Conservation (phyloP, 1,140 invertebrate species). For the Gryllus bimaculatus region DNA sequence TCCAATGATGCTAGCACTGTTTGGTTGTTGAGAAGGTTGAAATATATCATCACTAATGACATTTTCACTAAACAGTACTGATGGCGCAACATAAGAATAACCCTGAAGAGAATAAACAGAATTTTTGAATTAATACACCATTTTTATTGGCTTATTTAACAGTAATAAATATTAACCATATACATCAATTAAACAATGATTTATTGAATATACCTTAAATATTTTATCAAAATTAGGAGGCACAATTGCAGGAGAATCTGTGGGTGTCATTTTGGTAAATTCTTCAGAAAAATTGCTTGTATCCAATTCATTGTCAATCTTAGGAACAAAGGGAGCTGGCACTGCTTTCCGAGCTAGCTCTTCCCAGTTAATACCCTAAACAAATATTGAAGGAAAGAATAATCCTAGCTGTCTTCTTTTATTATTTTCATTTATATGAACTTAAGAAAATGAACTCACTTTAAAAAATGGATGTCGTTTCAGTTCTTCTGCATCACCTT, state of each 20-base stretch:
- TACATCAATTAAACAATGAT: neutral
- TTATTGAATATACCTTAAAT: slow-evolving; percentile 57
- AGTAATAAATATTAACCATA: neutral
- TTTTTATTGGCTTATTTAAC: neutral
- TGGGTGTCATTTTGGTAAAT: slow-evolving; percentile 82
- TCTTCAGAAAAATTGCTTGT: slow-evolving; percentile 94
- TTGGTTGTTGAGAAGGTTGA: slow-evolving; percentile 36
- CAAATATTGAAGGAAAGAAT: slow-evolving; percentile 7
- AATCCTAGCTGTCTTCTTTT: neutral
- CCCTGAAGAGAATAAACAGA: slow-evolving; percentile 45
- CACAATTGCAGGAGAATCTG: slow-evolving; percentile 81
- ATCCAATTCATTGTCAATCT: slow-evolving; percentile 74
- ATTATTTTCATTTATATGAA: neutral
- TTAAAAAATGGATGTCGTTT: slow-evolving; percentile 80
- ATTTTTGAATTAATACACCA: neutral
- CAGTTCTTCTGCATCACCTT: slow-evolving; percentile 68
- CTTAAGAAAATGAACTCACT: slow-evolving; percentile 29
- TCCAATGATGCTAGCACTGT: slow-evolving; percentile 35
- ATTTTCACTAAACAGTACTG: slow-evolving; percentile 79
- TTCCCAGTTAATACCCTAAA: slow-evolving; percentile 62
- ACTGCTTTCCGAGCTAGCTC: slow-evolving; percentile 62
- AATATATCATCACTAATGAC: slow-evolving; percentile 66
- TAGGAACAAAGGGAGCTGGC: slow-evolving; percentile 71
- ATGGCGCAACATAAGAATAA: slow-evolving; percentile 93
- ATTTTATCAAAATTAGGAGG: slow-evolving; percentile 78